Conservation (phyloP, 2,888 invertebrate genomes). For the Notocelia uddmanniana region DNA sequence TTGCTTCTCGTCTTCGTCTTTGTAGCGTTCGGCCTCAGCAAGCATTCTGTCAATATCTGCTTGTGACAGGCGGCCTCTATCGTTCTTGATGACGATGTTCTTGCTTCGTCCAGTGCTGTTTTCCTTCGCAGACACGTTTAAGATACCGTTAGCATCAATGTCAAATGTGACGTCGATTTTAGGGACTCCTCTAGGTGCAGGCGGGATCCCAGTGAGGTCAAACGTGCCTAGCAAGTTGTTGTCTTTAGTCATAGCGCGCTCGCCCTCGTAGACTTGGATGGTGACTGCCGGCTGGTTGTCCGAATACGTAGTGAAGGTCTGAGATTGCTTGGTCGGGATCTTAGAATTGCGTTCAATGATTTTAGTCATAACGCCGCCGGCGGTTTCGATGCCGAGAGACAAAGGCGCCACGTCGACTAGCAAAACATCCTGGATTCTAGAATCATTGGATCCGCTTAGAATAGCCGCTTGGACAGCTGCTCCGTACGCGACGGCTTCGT, state of each 20-base stretch:
- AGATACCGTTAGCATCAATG: slow-evolving; percentile 19
- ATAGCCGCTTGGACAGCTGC: slow-evolving; percentile 21
- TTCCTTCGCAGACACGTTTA: slow-evolving; percentile 18
- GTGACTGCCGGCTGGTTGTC: slow-evolving; percentile 26
- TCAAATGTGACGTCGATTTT: slow-evolving; percentile 18
- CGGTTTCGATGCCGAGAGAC: slow-evolving; percentile 20
- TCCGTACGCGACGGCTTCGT: slow-evolving; percentile 16
- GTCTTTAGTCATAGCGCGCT: slow-evolving; percentile 23
- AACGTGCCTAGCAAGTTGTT: slow-evolving; percentile 23
- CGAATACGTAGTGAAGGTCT: slow-evolving; percentile 19
- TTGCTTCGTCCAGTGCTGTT: slow-evolving; percentile 19
- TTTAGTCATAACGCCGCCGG: slow-evolving; percentile 19
- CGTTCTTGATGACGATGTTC: slow-evolving; percentile 25
- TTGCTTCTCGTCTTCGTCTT: slow-evolving; percentile 24
- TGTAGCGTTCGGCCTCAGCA: slow-evolving; percentile 20
- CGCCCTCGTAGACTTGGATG: slow-evolving; percentile 84
- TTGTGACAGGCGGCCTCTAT: slow-evolving; percentile 13
- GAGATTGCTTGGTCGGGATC: slow-evolving; percentile 19
- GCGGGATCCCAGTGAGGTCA: slow-evolving; percentile 19
- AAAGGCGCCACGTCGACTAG: slow-evolving; percentile 19
- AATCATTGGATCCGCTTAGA: slow-evolving; percentile 9
- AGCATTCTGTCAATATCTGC: slow-evolving; percentile 22
- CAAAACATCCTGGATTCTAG: slow-evolving; percentile 15
- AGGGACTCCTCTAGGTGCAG: slow-evolving; percentile 17
- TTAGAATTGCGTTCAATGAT: slow-evolving; percentile 24